These are phyloP conservation scores for Bombus haemorrhoidalis DNA, from an alignment of 1,140 invertebrate genomes.

Conservation along the genomic window DNA sequence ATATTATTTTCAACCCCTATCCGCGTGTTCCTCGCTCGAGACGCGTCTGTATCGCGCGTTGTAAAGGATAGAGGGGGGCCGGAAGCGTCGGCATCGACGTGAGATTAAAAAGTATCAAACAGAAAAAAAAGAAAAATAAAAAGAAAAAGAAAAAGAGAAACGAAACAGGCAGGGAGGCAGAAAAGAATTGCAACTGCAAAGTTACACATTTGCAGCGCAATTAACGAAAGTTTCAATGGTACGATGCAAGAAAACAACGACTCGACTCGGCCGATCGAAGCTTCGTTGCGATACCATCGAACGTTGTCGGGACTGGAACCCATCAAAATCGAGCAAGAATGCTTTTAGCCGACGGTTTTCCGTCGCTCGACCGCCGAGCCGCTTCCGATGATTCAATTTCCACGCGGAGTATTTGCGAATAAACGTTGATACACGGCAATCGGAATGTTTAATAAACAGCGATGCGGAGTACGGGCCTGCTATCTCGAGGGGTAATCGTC, in stretches of 20 bases:
- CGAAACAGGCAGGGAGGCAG: background rate
- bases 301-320: background rate
- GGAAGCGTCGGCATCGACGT: background rate
- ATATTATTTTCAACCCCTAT: conserved; percentile 15
- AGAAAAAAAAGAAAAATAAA: too few relatives aligned
- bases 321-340: conserved; percentile 14
- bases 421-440: conserved; percentile 41
- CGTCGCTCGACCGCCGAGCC: background rate
- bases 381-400: conserved; percentile 31
- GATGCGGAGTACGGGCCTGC: background rate
- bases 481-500: conserved; percentile 29
- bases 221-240: conserved; percentile 16
- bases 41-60: background rate
- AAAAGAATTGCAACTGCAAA: background rate
- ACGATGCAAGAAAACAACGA: background rate
- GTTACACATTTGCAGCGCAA: conserved; percentile 4
- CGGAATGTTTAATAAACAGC: conserved; percentile 47
- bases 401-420: conserved; percentile 37
- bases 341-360: conserved; percentile 8
- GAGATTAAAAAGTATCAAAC: background rate
- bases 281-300: background rate
- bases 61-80: background rate
- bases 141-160: too few relatives aligned
- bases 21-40: conserved; percentile 4
- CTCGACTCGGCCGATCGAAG: background rate